Percentiles rank a stretch among this genome's conserved stretches.
Evolutionary conservation across 2,113 vertebrate genomes (phyloP).

Genomic region (Pongo abelii): DNA sequence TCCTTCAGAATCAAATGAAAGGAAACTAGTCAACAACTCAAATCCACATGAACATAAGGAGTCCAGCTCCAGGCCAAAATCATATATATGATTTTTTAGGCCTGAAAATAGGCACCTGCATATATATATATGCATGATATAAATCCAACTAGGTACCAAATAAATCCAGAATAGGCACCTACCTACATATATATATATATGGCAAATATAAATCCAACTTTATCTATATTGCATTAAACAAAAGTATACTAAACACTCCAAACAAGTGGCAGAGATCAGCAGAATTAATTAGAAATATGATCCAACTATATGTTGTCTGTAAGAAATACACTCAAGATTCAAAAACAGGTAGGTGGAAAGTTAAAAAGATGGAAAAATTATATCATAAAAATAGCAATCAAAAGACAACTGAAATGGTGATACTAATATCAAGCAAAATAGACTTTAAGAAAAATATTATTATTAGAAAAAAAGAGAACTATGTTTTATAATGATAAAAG

Average conservation of each 20-base stretch:
- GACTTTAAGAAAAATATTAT: neutral
- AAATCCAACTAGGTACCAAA: too few relatives aligned
- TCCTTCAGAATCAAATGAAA: too few relatives aligned
- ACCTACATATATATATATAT: too few relatives aligned
- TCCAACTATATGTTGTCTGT: neutral
- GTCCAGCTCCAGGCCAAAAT: too few relatives aligned
- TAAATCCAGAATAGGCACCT: too few relatives aligned
- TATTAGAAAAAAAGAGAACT: neutral
- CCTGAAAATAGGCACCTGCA: too few relatives aligned
- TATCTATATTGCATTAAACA: neutral
- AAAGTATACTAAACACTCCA: neutral
- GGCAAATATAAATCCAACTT: neutral
- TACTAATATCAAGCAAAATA: neutral
- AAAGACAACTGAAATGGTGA: neutral
- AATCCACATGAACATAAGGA: too few relatives aligned
- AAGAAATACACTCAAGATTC: neutral
- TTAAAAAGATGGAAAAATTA: neutral
- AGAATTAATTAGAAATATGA: neutral
- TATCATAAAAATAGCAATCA: neutral
- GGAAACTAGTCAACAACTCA: too few relatives aligned
- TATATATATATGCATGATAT: too few relatives aligned
- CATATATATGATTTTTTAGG: too few relatives aligned
- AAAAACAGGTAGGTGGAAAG: neutral
- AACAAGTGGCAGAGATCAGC: neutral
- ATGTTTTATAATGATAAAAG: neutral